Percentiles rank a stretch among this genome's conserved stretches.
Conservation (phyloP, 2,113 vertebrate species). For the Pterocles burchelli region DNA sequence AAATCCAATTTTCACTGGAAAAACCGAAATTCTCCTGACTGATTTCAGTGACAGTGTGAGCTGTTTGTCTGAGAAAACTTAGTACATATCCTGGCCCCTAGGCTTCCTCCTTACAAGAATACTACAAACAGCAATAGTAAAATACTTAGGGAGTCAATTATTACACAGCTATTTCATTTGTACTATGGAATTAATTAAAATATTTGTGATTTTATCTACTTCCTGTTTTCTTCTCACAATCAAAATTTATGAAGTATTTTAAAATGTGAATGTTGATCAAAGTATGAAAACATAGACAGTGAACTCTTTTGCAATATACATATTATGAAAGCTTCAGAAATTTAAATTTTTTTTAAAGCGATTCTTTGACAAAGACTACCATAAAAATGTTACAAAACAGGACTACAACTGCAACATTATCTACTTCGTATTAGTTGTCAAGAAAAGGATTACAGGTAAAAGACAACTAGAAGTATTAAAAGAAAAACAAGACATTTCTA, state of each 20-base stretch:
- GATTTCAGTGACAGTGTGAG: neutral
- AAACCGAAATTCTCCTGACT: neutral
- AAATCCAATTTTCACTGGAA: neutral
- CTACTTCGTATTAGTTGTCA: neutral
- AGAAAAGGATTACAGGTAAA: neutral
- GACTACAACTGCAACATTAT: neutral
- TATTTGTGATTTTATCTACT: neutral
- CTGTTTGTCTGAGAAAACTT: neutral
- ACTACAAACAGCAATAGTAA: neutral
- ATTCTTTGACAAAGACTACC: neutral
- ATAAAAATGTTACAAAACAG: neutral
- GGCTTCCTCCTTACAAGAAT: neutral
- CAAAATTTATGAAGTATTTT: neutral
- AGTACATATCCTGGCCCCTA: neutral
- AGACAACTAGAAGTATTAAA: neutral
- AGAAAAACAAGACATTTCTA: neutral
- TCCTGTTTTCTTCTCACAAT: neutral
- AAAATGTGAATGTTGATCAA: neutral
- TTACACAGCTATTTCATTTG: neutral
- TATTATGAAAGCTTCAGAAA: neutral
- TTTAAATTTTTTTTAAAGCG: neutral
- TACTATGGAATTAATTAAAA: neutral
- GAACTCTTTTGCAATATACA: neutral
- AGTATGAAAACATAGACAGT: neutral
- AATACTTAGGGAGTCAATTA: neutral